Evolutionary conservation across 2,888 invertebrate species (phyloP), one percentile per base, ranked within the genome.

Genomic region (Gari tellinella): DNA sequence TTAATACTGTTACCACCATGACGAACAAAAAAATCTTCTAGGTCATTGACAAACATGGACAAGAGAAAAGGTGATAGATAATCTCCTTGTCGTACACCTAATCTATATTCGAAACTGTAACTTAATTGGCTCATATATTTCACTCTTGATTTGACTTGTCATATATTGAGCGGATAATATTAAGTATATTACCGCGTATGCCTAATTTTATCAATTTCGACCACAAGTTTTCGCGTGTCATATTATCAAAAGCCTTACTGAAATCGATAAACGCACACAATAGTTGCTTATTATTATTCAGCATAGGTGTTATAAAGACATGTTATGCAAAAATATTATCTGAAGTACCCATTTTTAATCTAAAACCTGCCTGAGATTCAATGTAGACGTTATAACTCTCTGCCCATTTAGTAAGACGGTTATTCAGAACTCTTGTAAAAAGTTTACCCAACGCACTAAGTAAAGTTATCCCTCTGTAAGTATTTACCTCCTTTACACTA

Each of bases 1-100:
- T 58, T 48, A 17, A 58, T 23, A 19, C 46, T 48, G 12, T 48
- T 17, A 48, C 26, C 19, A 17, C n/a, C 48, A 26, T 58, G 19
- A 1, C 12, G 2, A 12, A 48, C 37, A 48, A 58, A 58, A 2
- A 4, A 1, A 19, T 46, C 38, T 58, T 58, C 58, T 8, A 58
- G 31, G 19, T 58, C 58, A 48, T 58, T 58, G 8, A 48, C 4
- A 37, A 21, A 58, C 31, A 58, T 46, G n/a, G 58, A 46, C 31
- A 46, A 58, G 2, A 58, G 31, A 48, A 58, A 58, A 31, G 58
- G 58, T 14, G 58, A 58, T 21, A 58, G 38, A 31, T 48, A 46
- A 14, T 58, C 48, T 2, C 58, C 58, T 37, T 58, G 58, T n/a
- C 58, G n/a, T 1, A 58, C 58, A 7, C 58, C 48, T 3, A 58